Conservation (phyloP, 92 coral and sea anemone genomes). For the Zoanthus sansibaricus region DNA sequence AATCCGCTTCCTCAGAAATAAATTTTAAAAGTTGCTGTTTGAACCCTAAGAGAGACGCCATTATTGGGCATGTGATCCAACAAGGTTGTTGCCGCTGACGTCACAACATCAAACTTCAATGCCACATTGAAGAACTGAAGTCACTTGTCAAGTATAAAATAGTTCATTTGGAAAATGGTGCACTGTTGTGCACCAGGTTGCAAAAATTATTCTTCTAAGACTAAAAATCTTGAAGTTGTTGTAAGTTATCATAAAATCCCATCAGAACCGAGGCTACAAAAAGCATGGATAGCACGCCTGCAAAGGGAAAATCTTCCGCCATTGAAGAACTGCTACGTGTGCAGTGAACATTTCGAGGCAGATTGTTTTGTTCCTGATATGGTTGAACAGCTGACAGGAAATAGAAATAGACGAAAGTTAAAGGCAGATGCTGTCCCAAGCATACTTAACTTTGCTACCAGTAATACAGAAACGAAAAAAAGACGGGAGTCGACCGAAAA, state of each 20-base stretch:
- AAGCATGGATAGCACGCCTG: constrained; percentile 14
- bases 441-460: neutral
- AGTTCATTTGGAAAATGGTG: neutral
- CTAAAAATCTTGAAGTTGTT: neutral
- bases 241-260: constrained; percentile 20
- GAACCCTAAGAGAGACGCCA: neutral
- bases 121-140: neutral
- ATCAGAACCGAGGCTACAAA: neutral
- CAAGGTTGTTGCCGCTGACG: neutral
- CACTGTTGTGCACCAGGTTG: constrained; percentile 19
- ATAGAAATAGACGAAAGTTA: neutral
- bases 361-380: constrained; percentile 5
- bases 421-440: constrained; percentile 20
- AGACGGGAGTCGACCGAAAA: constrained; percentile 7
- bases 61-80: neutral
- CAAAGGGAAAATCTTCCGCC: constrained; percentile 16
- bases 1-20: neutral
- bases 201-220: constrained; percentile 12
- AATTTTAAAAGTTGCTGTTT: constrained; percentile 5
- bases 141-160: neutral
- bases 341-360: constrained; percentile 14
- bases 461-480: neutral
- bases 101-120: constrained; percentile 14
- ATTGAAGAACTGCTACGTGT: constrained; percentile 12
- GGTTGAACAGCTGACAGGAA: neutral